phyloP scores from a whole-genome alignment of 2,113 vertebrate species.

The Crocuta crocuta region DNA sequence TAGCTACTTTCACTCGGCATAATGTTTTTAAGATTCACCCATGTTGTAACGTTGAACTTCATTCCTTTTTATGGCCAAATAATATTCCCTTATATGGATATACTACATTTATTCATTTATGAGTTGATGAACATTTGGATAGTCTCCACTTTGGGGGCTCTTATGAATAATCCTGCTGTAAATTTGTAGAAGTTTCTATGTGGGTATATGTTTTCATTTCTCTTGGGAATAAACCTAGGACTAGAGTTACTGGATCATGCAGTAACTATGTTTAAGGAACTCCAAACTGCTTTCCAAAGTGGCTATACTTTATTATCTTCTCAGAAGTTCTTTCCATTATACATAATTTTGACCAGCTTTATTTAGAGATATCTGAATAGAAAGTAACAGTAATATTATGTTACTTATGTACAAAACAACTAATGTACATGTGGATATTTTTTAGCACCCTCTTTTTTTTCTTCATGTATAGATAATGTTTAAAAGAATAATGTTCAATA shows the following conservation, averaged over 20 bases:
- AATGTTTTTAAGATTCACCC: neutral
- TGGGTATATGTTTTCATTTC: neutral
- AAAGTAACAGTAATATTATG: constrained; percentile 4
- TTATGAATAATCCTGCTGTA: neutral
- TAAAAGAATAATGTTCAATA: neutral
- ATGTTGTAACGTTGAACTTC: neutral
- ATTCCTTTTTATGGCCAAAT: neutral
- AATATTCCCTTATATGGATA: neutral
- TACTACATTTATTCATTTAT: neutral
- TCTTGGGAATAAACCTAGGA: neutral
- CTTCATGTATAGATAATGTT: neutral
- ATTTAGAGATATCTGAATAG: constrained; percentile 23
- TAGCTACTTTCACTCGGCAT: neutral
- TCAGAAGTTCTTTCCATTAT: constrained; percentile 20
- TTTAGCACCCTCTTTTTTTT: neutral
- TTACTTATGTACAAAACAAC: neutral
- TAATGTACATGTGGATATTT: neutral
- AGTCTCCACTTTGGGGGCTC: neutral
- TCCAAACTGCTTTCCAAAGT: neutral
- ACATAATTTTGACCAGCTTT: constrained; percentile 37
- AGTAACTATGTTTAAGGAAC: neutral
- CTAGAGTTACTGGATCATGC: neutral
- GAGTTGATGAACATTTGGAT: neutral
- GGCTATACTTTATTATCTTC: neutral
- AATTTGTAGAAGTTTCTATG: neutral